Evolutionary conservation across 2,888 invertebrate species (phyloP).

Genomic region (Tipula vernalis): DNA sequence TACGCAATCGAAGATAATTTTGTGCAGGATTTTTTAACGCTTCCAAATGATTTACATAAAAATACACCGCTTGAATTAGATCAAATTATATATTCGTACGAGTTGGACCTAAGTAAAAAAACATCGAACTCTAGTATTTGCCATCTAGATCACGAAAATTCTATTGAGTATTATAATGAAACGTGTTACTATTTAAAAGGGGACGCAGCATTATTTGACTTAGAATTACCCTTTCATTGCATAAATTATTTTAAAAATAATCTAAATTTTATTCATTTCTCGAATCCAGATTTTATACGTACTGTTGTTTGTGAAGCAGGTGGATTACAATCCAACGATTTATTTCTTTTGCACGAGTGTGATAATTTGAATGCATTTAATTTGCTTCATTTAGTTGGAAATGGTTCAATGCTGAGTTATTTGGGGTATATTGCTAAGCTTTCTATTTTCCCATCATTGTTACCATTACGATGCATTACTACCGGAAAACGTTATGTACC

Average conservation of each 20-base stretch:
- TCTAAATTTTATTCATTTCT: conserved; percentile 47
- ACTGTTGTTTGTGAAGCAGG: conserved; percentile 60
- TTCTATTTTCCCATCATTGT: conserved; percentile 41
- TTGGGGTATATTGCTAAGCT: conserved; percentile 61
- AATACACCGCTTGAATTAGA: conserved; percentile 40
- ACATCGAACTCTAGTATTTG: conserved; percentile 23
- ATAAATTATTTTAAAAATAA: conserved; percentile 34
- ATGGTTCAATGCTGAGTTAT: conserved; percentile 58
- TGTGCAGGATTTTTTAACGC: conserved; percentile 45
- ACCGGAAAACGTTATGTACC: conserved; percentile 53
- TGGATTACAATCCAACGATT: conserved; percentile 42
- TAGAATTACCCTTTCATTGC: conserved; percentile 31
- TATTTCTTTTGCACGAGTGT: conserved; percentile 48
- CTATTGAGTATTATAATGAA: conserved; percentile 46
- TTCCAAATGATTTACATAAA: conserved; percentile 58
- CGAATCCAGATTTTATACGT: conserved; percentile 66
- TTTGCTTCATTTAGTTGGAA: conserved; percentile 61
- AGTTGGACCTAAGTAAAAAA: conserved; percentile 20
- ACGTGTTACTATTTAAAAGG: conserved; percentile 49
- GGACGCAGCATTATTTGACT: conserved; percentile 60
- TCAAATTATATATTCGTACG: not conserved
- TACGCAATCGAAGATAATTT: conserved; percentile 64
- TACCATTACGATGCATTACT: conserved; percentile 59
- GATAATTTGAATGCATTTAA: conserved; percentile 41
- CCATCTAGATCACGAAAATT: conserved; percentile 28